Percentiles rank a stretch among this genome's conserved stretches.
phyloP scores from a whole-genome alignment of 2,888 invertebrate species.

The Campoplex nolae region DNA sequence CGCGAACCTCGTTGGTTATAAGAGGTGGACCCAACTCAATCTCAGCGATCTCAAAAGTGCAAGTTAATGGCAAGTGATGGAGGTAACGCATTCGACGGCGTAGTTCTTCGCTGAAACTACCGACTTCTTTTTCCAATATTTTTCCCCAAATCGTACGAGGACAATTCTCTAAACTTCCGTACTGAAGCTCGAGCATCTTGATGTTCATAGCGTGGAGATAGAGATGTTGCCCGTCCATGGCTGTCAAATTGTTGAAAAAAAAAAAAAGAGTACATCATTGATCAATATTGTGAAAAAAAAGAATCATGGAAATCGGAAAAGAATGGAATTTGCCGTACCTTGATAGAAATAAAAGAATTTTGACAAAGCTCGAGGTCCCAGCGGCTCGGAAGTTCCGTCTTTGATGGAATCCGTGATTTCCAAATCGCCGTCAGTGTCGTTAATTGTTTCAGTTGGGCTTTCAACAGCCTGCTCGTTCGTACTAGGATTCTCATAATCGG shows the following conservation, averaged over 20 bases:
- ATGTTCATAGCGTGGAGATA: conserved; percentile 96
- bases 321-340: conserved; percentile 85
- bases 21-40: conserved; percentile 91
- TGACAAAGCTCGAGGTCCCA: conserved; percentile 74
- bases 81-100: conserved; percentile 91
- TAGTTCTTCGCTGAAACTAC: conserved; percentile 93
- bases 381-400: conserved; percentile 24
- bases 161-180: conserved; percentile 92
- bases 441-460: conserved; percentile 20
- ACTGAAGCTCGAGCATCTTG: conserved; percentile 94
- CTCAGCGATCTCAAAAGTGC: conserved; percentile 96
- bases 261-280: neutral
- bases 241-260: conserved; percentile 84
- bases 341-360: conserved; percentile 93
- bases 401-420: conserved; percentile 32
- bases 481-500: conserved; percentile 17
- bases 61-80: conserved; percentile 95
- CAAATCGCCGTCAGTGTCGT: conserved; percentile 21
- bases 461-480: conserved; percentile 31
- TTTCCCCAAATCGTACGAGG: conserved; percentile 91
- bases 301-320: neutral
- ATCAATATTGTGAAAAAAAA: conserved; percentile 7
- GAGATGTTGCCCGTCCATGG: conserved; percentile 96
- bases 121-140: conserved; percentile 94
- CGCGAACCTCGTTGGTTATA: conserved; percentile 89